Percentiles rank a stretch among this genome's conserved stretches.
Conservation (phyloP, 2,888 invertebrate species). For the Carcina quercana region DNA sequence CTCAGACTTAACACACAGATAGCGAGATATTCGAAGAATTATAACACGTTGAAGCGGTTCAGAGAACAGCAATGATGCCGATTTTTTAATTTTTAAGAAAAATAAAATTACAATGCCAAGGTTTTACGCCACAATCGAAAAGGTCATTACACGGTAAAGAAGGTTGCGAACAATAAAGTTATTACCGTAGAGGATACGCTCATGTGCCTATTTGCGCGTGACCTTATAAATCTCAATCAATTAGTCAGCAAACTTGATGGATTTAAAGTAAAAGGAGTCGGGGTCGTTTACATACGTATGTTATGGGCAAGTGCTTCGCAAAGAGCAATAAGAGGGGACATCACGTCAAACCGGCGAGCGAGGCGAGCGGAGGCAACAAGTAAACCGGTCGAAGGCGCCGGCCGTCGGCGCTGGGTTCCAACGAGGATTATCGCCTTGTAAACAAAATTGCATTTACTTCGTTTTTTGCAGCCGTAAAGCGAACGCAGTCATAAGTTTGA, state of each 20-base stretch:
- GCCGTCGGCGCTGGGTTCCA: slow-evolving; percentile 43
- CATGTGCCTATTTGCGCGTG: too few species aligned
- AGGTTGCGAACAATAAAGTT: neutral
- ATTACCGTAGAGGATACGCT: too few species aligned
- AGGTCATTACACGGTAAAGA: slow-evolving; percentile 8
- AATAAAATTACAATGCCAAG: slow-evolving; percentile 43
- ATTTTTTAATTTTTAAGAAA: slow-evolving; percentile 28
- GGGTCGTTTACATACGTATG: slow-evolving; percentile 67
- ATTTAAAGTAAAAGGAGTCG: slow-evolving; percentile 32
- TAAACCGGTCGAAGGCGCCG: slow-evolving; percentile 71
- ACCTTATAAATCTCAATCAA: too few species aligned
- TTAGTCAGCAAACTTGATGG: neutral
- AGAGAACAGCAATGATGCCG: slow-evolving; percentile 36
- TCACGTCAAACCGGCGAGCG: slow-evolving; percentile 67
- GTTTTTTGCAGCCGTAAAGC: slow-evolving; percentile 32
- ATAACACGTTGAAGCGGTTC: slow-evolving; percentile 46
- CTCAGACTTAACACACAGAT: slow-evolving; percentile 59
- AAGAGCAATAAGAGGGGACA: slow-evolving; percentile 63
- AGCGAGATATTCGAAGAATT: slow-evolving; percentile 66
- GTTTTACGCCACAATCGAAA: slow-evolving; percentile 31
- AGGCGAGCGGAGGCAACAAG: slow-evolving; percentile 57
- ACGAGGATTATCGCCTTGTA: slow-evolving; percentile 64
- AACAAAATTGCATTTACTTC: slow-evolving; percentile 62
- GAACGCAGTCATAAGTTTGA: slow-evolving; percentile 21
- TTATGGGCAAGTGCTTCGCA: slow-evolving; percentile 52